Conservation (phyloP, 2,113 vertebrate species). For the Craseonycteris thonglongyai region DNA sequence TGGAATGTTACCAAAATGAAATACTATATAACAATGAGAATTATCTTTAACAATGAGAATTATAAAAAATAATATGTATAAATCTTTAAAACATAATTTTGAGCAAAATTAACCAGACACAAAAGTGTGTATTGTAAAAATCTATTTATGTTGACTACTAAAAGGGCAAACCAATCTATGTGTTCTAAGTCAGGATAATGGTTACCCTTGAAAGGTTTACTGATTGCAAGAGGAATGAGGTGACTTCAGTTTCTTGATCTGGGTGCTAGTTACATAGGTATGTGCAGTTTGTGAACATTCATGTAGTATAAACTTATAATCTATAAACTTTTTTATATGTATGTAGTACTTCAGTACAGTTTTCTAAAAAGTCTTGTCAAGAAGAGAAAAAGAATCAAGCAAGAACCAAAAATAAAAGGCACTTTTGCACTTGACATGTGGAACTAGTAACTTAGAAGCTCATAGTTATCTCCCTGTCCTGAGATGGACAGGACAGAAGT, state of each 20-base stretch:
- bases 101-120: background rate
- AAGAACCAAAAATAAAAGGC: background rate
- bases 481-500: background rate
- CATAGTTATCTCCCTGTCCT: background rate
- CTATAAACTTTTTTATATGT: background rate
- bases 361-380: background rate
- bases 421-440: background rate
- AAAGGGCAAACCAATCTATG: background rate
- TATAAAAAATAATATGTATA: background rate
- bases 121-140: background rate
- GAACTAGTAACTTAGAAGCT: background rate
- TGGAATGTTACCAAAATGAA: background rate
- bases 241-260: background rate
- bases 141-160: background rate
- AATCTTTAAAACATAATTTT: background rate
- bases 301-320: background rate
- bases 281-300: background rate
- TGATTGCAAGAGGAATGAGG: background rate
- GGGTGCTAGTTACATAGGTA: background rate
- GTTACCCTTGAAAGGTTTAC: background rate
- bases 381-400: background rate
- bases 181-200: background rate
- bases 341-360: background rate
- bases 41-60: background rate
- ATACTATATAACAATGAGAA: background rate